Base-by-base conservation (phyloP, 1,140 invertebrate genomes). In the Oedothorax gibbosus region DNA sequence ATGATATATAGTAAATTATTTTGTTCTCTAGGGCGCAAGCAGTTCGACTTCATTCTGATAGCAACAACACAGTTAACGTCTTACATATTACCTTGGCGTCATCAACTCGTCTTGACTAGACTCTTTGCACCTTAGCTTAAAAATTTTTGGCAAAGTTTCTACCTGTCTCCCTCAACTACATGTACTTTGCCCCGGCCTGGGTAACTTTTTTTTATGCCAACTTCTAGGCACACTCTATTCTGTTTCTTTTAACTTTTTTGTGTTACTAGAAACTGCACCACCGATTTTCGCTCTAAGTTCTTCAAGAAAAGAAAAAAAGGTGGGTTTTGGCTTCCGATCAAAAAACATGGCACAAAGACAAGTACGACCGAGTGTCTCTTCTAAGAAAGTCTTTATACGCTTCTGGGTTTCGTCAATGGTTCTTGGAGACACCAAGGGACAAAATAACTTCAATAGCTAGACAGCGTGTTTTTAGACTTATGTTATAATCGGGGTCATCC, bases 391-490 rank as follows among this genome's bases (percentile, higher is more conserved):
- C 12, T 51, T n/a, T 53, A n/a, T 71, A n/a, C 50, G n/a, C 69
- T 71, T 71, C 14, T 53, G 14, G 69, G 69, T 53, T 71, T 53
- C 69, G 50, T 71, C 69, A 71, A 71, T 53, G 69, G 49, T 35
- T 21, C 69, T 71, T 18, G 69, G 54, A 71, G 54, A 71, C 51
- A 49, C 20, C 8, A 69, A 21, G 50, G 14, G 20, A 71, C 69
- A 71, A 50, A 71, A 53, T 20, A 7, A 10, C 15, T 53, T 71
- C 50, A 51, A 71, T 71, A 71, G 54, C 51, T 71, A 53, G 69
- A 53, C 51, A 71, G 54, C 54, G 35, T 35, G 35, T 35, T 35
- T 35, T 35, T 35, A 35, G 35, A 5, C 35, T 35, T 5, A 35
- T 35, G 35, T 5, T 35, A 35, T 35, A 35, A 35, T 35, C 35